Conservation (phyloP, 2,888 invertebrate species). For the Agrypnus murinus region DNA sequence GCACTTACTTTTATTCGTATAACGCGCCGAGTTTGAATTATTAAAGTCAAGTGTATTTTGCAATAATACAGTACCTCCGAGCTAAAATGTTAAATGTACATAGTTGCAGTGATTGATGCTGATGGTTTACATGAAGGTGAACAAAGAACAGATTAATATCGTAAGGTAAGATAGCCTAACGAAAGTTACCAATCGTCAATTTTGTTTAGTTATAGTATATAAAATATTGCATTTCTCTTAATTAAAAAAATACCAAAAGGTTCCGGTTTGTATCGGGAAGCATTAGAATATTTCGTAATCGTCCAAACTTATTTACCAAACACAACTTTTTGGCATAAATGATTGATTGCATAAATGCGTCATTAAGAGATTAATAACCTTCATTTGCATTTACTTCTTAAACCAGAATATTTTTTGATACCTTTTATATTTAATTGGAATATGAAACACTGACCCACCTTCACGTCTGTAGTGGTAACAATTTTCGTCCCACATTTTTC, state of each 20-base stretch:
- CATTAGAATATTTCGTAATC: neutral
- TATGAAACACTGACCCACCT: no score
- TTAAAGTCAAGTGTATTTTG: slow-evolving; percentile 45
- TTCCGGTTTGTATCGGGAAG: neutral
- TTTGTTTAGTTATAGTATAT: neutral
- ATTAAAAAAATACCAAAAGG: neutral
- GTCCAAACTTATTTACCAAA: no score
- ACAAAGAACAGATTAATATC: neutral
- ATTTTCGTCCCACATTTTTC: no score
- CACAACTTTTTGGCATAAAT: no score
- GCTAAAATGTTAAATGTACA: slow-evolving; percentile 35
- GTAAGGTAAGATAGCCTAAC: neutral
- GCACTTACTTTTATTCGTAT: slow-evolving; percentile 41
- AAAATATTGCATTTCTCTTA: neutral
- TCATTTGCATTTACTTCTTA: no score
- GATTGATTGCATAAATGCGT: no score
- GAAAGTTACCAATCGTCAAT: no score
- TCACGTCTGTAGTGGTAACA: no score
- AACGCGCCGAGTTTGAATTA: slow-evolving; percentile 38
- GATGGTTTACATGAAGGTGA: slow-evolving; percentile 19
- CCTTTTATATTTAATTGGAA: no score
- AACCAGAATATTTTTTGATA: no score
- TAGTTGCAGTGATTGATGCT: slow-evolving; percentile 30
- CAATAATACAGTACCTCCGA: slow-evolving; percentile 30
- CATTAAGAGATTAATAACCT: no score